Evolutionary conservation across 2,888 invertebrate species (phyloP).

Genomic region (Dynastes grantii): DNA sequence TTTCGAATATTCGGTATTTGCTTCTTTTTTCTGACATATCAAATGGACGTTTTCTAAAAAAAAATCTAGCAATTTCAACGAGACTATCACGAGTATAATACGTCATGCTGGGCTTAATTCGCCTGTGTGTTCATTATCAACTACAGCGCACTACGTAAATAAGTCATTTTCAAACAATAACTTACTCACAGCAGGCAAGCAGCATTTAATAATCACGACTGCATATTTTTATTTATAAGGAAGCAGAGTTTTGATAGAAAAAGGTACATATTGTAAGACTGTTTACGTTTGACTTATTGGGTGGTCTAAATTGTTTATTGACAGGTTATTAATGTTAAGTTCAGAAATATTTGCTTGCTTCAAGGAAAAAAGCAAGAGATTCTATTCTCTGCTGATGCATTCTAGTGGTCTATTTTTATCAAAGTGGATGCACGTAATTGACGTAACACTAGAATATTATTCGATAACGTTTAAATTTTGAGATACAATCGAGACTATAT

Average conservation of each 20-base stretch:
- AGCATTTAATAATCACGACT: slow-evolving; percentile 35
- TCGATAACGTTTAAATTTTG: not conserved
- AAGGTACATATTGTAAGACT: not conserved
- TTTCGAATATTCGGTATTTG: too few relatives aligned
- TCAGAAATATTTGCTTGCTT: not conserved
- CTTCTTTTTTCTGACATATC: not conserved
- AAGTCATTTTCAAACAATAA: slow-evolving; percentile 49
- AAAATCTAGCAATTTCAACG: slow-evolving; percentile 3
- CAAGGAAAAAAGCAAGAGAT: slow-evolving; percentile 1
- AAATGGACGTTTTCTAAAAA: not conserved
- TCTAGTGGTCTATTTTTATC: slow-evolving; percentile 10
- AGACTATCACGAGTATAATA: slow-evolving; percentile 5
- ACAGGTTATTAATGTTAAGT: not conserved
- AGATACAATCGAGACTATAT: slow-evolving; percentile 2
- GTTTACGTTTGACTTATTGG: not conserved
- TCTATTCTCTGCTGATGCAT: slow-evolving; percentile 1
- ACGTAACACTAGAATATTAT: slow-evolving; percentile 9
- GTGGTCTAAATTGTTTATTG: slow-evolving; percentile 17
- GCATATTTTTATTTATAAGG: slow-evolving; percentile 33
- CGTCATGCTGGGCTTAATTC: slow-evolving; percentile 44
- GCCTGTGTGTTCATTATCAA: slow-evolving; percentile 44
- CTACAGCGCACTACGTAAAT: slow-evolving; percentile 47
- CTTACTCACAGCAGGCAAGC: slow-evolving; percentile 30
- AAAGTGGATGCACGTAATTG: slow-evolving; percentile 13
- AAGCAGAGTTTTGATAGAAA: slow-evolving; percentile 25